These are phyloP conservation scores for Anagyrus pseudococci DNA, from an alignment of 2,888 invertebrate genomes.

Conservation along the genomic window DNA sequence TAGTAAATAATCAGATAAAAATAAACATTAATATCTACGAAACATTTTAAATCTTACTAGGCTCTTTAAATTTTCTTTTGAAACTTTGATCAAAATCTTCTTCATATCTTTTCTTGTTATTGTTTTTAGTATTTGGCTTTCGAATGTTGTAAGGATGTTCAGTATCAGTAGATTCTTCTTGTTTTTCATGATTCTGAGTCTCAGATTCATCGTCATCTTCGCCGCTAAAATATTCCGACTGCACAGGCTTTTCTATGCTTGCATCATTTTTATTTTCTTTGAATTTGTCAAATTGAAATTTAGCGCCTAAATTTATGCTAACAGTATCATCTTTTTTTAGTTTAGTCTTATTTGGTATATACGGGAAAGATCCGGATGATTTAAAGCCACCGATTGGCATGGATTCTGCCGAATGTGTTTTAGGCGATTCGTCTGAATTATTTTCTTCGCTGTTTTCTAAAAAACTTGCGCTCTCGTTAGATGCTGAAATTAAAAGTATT, in stretches of 20 bases:
- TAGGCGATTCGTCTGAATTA: constrained; percentile 31
- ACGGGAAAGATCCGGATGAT: constrained; percentile 44
- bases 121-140: constrained; percentile 17
- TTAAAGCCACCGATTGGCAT: constrained; percentile 43
- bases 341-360: constrained; percentile 36
- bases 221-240: constrained; percentile 32
- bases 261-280: constrained; percentile 12
- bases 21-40: too few species aligned
- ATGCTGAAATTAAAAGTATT: constrained; percentile 12
- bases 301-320: constrained; percentile 34
- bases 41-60: constrained; percentile 35
- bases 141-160: not conserved
- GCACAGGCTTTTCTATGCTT: constrained; percentile 25
- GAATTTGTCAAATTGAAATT: constrained; percentile 25
- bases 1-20: too few species aligned
- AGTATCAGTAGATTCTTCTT: not conserved
- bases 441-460: constrained; percentile 30
- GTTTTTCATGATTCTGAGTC: constrained; percentile 33
- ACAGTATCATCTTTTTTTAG: constrained; percentile 12
- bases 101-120: constrained; percentile 40
- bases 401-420: constrained; percentile 31
- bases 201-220: constrained; percentile 47
- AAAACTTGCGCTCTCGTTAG: constrained; percentile 14
- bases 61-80: constrained; percentile 5
- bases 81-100: constrained; percentile 38